Evolutionary conservation across 2,888 invertebrate genomes (phyloP).

Genomic region (Sepiola atlantica): DNA sequence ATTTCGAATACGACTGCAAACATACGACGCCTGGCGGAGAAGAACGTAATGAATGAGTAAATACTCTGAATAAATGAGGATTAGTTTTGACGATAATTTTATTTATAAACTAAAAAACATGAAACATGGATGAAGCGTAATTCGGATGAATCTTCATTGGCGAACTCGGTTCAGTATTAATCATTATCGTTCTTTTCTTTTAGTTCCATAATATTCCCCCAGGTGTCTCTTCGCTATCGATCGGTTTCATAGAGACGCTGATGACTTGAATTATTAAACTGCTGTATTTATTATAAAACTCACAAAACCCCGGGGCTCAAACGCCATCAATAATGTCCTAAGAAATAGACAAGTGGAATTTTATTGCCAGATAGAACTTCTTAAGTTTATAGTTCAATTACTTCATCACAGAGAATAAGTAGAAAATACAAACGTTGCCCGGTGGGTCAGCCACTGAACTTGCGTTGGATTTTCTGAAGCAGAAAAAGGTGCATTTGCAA

Average conservation of each 20-base stretch:
- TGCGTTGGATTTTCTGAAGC: no score
- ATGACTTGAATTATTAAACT: not conserved
- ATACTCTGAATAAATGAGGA: not conserved
- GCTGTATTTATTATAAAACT: not conserved
- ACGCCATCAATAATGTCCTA: not conserved
- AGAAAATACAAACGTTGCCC: no score
- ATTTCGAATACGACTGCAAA: not conserved
- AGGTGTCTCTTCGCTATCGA: not conserved
- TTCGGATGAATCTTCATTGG: not conserved
- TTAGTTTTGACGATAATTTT: not conserved
- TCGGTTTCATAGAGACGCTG: not conserved
- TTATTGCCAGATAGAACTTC: not conserved
- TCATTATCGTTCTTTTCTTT: not conserved
- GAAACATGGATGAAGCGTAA: not conserved
- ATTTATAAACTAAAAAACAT: not conserved
- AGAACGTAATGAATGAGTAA: not conserved
- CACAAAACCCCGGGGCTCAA: not conserved
- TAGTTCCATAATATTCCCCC: not conserved
- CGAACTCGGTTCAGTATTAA: not conserved
- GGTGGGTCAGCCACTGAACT: no score
- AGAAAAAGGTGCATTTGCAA: no score
- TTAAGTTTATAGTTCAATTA: not conserved
- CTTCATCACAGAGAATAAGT: no score
- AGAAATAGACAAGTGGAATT: not conserved
- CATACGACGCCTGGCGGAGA: slow-evolving; percentile 24